A percentile compares a stretch with the other conserved stretches of the same genome.
These are phyloP conservation scores for Hirtodrosophila histrioides DNA, from an alignment of 2,888 invertebrate species.

Conservation along the genomic window DNA sequence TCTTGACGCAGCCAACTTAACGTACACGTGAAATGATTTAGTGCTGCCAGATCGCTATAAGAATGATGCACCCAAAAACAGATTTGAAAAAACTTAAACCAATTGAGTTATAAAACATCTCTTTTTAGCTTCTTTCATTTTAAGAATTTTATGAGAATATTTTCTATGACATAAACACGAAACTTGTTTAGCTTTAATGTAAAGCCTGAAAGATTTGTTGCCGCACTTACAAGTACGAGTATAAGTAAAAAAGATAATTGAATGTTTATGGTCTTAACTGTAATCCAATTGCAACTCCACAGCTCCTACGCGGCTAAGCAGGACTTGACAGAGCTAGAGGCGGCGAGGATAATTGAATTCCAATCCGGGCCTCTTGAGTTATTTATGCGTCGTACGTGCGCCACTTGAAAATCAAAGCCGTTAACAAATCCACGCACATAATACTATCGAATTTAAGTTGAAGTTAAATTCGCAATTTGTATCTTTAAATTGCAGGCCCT, in stretches of 20 bases:
- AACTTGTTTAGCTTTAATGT: slow-evolving; percentile 14
- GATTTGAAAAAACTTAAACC: too few species aligned
- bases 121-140: too few species aligned
- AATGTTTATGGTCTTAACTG: slow-evolving; percentile 52
- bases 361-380: slow-evolving; percentile 49
- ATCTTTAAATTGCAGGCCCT: slow-evolving; percentile 83
- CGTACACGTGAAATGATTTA: too few species aligned
- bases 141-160: too few species aligned
- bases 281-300: slow-evolving; percentile 43
- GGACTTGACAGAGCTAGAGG: slow-evolving; percentile 1
- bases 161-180: neutral
- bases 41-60: too few species aligned
- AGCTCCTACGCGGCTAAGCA: neutral
- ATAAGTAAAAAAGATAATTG: slow-evolving; percentile 27
- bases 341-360: slow-evolving; percentile 62
- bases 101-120: too few species aligned
- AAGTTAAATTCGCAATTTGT: neutral
- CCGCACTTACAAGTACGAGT: slow-evolving; percentile 4
- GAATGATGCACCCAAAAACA: too few species aligned
- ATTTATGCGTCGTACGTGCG: slow-evolving; percentile 62
- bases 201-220: slow-evolving; percentile 28
- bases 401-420: slow-evolving; percentile 12
- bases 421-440: too few species aligned
- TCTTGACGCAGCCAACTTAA: too few species aligned
- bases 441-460: neutral